A percentile compares a stretch with the other conserved stretches of the same genome.
phyloP scores from a whole-genome alignment of 2,113 vertebrate genomes.

The Callipepla californica region DNA sequence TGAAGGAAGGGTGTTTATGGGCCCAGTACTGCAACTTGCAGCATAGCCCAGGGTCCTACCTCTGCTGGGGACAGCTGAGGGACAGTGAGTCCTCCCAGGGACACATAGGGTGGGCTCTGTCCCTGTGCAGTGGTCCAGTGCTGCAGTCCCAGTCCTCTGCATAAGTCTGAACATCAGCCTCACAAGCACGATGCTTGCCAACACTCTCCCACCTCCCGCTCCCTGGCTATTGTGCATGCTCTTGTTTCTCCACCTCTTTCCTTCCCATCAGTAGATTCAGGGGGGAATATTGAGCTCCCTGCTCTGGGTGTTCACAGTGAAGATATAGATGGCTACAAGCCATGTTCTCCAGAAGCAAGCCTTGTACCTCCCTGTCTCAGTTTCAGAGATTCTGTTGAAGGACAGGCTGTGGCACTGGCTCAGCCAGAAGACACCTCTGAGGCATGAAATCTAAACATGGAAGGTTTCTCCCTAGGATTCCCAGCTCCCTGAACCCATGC shows the following conservation, averaged over 20 bases:
- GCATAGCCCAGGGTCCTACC: background rate
- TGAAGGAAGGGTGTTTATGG: background rate
- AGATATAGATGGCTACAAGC: background rate
- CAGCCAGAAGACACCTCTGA: background rate
- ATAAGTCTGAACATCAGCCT: background rate
- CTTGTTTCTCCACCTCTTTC: background rate
- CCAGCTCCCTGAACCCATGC: background rate
- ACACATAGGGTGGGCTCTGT: background rate
- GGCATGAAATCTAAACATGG: accelerated
- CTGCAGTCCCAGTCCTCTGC: background rate
- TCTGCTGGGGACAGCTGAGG: accelerated
- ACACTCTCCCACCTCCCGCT: background rate
- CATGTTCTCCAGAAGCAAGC: background rate
- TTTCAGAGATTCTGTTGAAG: background rate
- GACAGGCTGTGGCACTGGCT: background rate
- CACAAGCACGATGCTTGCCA: accelerated
- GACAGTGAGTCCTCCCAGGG: background rate
- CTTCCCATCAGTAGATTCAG: background rate
- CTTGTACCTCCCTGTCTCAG: background rate
- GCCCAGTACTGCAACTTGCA: background rate
- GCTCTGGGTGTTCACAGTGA: background rate
- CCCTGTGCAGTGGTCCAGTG: background rate
- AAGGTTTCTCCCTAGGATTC: accelerated
- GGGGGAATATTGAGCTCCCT: background rate
- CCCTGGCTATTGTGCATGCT: background rate